phyloP scores from a whole-genome alignment of 2,113 vertebrate genomes.

The Tupaia chinensis region DNA sequence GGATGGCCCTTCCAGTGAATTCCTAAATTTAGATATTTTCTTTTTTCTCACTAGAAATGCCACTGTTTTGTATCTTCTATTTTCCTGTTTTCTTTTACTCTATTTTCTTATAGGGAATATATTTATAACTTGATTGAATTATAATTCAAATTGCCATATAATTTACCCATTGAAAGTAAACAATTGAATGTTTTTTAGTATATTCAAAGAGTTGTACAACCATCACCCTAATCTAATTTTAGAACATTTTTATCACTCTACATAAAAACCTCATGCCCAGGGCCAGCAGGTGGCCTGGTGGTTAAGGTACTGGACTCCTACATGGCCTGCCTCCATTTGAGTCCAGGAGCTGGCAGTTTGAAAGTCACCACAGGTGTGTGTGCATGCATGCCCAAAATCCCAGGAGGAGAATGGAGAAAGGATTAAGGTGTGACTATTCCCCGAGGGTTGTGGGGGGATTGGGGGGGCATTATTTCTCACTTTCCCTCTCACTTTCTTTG shows the following conservation, averaged over 20 bases:
- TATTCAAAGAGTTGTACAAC: not conserved
- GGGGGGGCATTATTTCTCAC: too few relatives aligned
- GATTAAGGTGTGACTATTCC: too few relatives aligned
- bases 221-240: not conserved
- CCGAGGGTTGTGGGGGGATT: too few relatives aligned
- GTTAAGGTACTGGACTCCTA: too few relatives aligned
- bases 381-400: too few relatives aligned
- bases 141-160: not conserved
- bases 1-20: not conserved
- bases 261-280: not conserved
- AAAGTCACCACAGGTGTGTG: too few relatives aligned
- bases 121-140: not conserved
- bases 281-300: too few relatives aligned
- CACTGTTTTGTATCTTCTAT: not conserved
- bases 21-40: not conserved
- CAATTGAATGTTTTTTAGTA: not conserved
- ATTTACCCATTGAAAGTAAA: not conserved
- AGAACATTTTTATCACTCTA: not conserved
- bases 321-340: too few relatives aligned
- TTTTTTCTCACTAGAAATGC: not conserved
- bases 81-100: not conserved
- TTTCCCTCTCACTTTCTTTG: too few relatives aligned
- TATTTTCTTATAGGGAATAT: not conserved
- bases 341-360: too few relatives aligned
- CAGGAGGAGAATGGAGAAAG: too few relatives aligned